Base-by-base conservation (phyloP, 1,140 invertebrate genomes). In the Diachasma alloeum region DNA sequence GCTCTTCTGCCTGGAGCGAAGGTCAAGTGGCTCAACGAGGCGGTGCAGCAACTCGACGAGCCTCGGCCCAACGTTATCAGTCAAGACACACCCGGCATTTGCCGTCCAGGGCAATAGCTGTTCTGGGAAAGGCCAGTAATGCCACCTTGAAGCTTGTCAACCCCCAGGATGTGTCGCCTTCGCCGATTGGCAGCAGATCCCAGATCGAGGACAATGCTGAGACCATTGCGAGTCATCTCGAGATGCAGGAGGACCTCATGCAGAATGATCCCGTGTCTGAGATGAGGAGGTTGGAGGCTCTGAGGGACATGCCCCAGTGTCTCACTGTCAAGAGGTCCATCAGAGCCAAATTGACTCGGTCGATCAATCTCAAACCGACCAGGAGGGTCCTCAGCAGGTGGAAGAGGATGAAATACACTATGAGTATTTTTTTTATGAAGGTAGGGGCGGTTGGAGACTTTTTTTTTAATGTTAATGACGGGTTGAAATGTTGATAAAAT, bases 251-350 rank as follows among this genome's bases (percentile, higher is more conserved):
- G 15, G 84, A 87, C 22, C 85, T 93, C 0, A 93, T 93, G 92
- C 90, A 92, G 79, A 89, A 93, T 81, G 90, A 91, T 82, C 91
- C 91, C 0, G 81, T 89, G 3, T 89, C 91, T 0, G 91, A 93
- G 78, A 90, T 91, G 79, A 81, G 92, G 17, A 88, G 93, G 78
- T 90, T 92, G 48, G 91, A 93, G 79, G 91, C 92, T 0, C 82
- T 94, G 53, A 88, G 91, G 74, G 91, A 93, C 53, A 90, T 94
- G 81, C 92, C 93, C 0, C 92, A 93, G 82, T 90, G 91, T 39
- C 83, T 94, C 68, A 92, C 92, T 4, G 89, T 93, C 68, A 94
- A 94, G 83, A 89, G 92, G 76, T 87, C 87, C 44, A 90, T 94
- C 0, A 92, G 92, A 78, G 89, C 88, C 22, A 93, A 92, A 81